phyloP scores from a whole-genome alignment of 2,797 vertebrate species.

The Pseudomugil gertrudae region DNA sequence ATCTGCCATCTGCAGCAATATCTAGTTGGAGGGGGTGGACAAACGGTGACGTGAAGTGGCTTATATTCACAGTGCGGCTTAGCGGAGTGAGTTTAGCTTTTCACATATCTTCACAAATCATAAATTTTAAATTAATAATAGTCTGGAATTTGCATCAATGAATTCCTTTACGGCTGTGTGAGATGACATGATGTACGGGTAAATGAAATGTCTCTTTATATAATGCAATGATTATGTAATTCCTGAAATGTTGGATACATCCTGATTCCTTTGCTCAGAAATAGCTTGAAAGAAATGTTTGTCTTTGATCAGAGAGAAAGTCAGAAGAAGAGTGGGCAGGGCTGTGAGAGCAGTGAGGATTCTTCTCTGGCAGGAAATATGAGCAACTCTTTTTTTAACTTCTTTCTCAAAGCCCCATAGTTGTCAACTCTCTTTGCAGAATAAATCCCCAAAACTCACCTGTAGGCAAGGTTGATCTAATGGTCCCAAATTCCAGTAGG shows the following conservation, averaged over 20 bases:
- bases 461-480: constrained; percentile 72
- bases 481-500: constrained; percentile 56
- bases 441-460: constrained; percentile 74
- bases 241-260: constrained; percentile 70
- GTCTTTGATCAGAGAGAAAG: constrained; percentile 71
- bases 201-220: constrained; percentile 46
- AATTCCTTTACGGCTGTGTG: constrained; percentile 26
- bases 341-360: constrained; percentile 45
- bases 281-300: constrained; percentile 59
- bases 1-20: constrained; percentile 76
- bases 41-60: constrained; percentile 33
- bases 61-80: constrained; percentile 38
- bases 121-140: constrained; percentile 41
- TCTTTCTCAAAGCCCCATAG: constrained; percentile 56
- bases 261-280: constrained; percentile 53
- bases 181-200: constrained; percentile 27
- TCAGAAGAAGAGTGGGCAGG: constrained; percentile 56
- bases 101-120: constrained; percentile 41
- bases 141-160: constrained; percentile 37
- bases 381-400: constrained; percentile 40
- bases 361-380: constrained; percentile 64
- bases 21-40: constrained; percentile 33
- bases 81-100: constrained; percentile 21
- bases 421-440: constrained; percentile 71
- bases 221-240: constrained; percentile 75